Evolutionary conservation across 2,797 vertebrate genomes (phyloP), one percentile per base, ranked within the genome.

Genomic region (Tapirus indicus): DNA sequence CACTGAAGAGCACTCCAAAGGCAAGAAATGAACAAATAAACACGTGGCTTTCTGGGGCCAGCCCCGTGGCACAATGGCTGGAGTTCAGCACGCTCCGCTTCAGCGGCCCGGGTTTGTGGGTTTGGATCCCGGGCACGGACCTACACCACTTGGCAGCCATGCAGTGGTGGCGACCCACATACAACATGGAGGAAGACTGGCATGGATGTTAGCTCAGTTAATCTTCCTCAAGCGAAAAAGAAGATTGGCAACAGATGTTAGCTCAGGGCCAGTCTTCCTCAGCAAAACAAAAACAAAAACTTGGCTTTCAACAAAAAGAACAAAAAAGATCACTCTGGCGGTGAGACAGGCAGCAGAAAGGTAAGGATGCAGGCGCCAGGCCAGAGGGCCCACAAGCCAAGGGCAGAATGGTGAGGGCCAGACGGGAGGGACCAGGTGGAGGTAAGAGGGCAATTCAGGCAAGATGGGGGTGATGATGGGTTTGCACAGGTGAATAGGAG

Each of bases 11-110:
- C n/a, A 97, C 66, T 64, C 75, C n/a, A 58, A 79, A 96, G 44
- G 7, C 29, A 95, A 93, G 58, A 96, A 96, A 74, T 56, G 38
- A 58, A 56, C 56, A 95, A 66, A 91, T 35, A 93, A 62, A 82
- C 75, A 69, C 54, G 75, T 68, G 20, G 27, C 35, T 74, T 41
- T 78, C 38, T 47, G 47, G 2, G 47, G 47, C 47, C 47, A 11
- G 47, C 47, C 47, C 47, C 47, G 11, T 47, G 47, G 47, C 47
- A 47, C 11, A 47, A 47, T 5, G 10, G 47, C 11, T 47, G 47
- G 47, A 47, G 44, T 47, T 47, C 9, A 11, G 47, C 10, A 5
- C 11, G 47, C 47, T 47, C 47, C 10, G 47, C 47, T 10, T 47
- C 47, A 5, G 47, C 10, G 11, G 47, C 47, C 47, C 11, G 47